These are phyloP conservation scores for Phanerotoma sp. DNA, from an alignment of 2,888 invertebrate genomes.

Conservation along the genomic window DNA sequence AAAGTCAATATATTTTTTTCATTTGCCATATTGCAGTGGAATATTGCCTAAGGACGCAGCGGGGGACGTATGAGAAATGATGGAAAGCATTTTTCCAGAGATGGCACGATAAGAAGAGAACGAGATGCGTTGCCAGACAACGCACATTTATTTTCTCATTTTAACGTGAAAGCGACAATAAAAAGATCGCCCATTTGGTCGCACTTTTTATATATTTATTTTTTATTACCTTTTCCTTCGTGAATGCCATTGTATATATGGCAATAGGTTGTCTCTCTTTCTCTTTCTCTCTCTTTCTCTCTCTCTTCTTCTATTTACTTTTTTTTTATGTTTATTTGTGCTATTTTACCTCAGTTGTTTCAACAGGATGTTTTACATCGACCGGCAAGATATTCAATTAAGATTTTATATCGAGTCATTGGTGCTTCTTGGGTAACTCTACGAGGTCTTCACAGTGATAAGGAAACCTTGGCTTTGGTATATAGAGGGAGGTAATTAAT, in stretches of 20 bases:
- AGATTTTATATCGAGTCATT: constrained; percentile 15
- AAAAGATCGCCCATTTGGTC: not conserved
- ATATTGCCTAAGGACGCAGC: not conserved
- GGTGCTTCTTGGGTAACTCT: not conserved
- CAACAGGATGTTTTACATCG: not conserved
- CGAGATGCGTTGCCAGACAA: constrained; percentile 2
- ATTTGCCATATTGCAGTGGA: too few species aligned
- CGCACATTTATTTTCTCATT: not conserved
- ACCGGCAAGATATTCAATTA: constrained; percentile 24
- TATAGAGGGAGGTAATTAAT: constrained; percentile 16
- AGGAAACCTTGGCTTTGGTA: constrained; percentile 2
- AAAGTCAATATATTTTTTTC: too few species aligned
- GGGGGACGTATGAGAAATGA: not conserved
- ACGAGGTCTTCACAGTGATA: constrained; percentile 1
- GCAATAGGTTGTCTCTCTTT: not conserved
- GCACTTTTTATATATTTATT: too few species aligned
- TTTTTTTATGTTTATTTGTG: too few species aligned
- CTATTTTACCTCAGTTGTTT: not conserved
- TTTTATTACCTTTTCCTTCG: not conserved
- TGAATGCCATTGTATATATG: not conserved
- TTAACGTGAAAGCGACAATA: too few species aligned
- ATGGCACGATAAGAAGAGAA: not conserved
- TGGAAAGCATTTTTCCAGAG: constrained; percentile 3
- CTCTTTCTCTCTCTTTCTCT: not conserved
- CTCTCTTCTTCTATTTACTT: not conserved